A percentile compares a stretch with the other conserved stretches of the same genome.
These are phyloP conservation scores for Andricus curvator DNA, from an alignment of 2,888 invertebrate species.

Conservation along the genomic window DNA sequence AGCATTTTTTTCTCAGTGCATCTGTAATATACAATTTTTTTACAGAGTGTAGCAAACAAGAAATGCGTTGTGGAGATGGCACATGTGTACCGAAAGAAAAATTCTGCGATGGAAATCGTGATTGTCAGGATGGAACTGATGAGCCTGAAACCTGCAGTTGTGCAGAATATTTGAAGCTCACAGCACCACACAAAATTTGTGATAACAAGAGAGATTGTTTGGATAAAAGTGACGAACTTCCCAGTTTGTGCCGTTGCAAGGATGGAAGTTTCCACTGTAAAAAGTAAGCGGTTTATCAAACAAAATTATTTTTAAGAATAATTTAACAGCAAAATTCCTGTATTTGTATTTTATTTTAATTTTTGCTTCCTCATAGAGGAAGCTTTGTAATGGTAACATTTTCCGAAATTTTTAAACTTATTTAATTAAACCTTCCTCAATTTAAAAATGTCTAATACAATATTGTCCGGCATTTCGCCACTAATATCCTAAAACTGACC, in stretches of 20 bases:
- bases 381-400: too few relatives aligned
- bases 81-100: conserved; percentile 85
- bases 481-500: too few relatives aligned
- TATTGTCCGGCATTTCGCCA: too few relatives aligned
- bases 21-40: background rate
- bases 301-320: background rate
- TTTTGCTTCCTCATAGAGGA: too few relatives aligned
- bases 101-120: conserved; percentile 84
- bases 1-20: too few relatives aligned
- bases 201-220: conserved; percentile 88
- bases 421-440: too few relatives aligned
- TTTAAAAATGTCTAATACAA: too few relatives aligned
- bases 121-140: conserved; percentile 87
- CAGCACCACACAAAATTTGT: conserved; percentile 85
- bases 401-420: too few relatives aligned
- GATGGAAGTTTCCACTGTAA: conserved; percentile 79
- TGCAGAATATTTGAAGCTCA: conserved; percentile 84
- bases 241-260: conserved; percentile 83
- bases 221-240: conserved; percentile 88
- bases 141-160: conserved; percentile 85
- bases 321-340: background rate
- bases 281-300: conserved; percentile 74
- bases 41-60: conserved; percentile 82
- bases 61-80: conserved; percentile 85
- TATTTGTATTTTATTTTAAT: too few relatives aligned